Percentiles rank a stretch among this genome's conserved stretches.
Conservation (phyloP, 2,888 invertebrate genomes). For the Miltochrista miniata region DNA sequence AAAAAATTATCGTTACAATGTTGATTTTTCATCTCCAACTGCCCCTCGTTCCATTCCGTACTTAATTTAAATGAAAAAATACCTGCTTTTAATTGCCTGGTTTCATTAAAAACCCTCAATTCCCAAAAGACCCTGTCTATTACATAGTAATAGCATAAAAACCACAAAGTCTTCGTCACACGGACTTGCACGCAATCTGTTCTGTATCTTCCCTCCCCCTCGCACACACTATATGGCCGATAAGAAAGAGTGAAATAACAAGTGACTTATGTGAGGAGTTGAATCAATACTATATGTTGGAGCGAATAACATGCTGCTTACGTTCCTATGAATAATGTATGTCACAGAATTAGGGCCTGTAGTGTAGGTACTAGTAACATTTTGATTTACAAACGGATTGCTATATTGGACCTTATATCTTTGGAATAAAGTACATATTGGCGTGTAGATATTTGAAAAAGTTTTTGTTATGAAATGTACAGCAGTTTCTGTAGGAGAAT, state of each 20-base stretch:
- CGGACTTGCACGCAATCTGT: slow-evolving; percentile 10
- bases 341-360: slow-evolving; percentile 25
- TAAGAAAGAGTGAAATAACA: slow-evolving; percentile 22
- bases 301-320: slow-evolving; percentile 30
- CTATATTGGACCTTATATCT: slow-evolving; percentile 3
- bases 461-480: not conserved
- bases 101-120: slow-evolving; percentile 4
- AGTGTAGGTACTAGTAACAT: slow-evolving; percentile 27
- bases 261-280: slow-evolving; percentile 14
- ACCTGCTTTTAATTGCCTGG: too few relatives aligned
- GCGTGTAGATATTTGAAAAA: not conserved
- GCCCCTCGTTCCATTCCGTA: slow-evolving; percentile 20
- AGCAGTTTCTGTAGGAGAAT: not conserved
- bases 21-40: too few relatives aligned
- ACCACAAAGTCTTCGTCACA: slow-evolving; percentile 16
- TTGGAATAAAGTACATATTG: slow-evolving; percentile 5
- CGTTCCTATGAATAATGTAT: slow-evolving; percentile 37
- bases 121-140: slow-evolving; percentile 19
- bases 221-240: not conserved
- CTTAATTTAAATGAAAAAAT: slow-evolving; percentile 11
- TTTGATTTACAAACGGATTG: slow-evolving; percentile 33
- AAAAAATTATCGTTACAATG: too few relatives aligned
- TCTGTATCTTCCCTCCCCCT: not conserved
- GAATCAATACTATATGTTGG: slow-evolving; percentile 35
- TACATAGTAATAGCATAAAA: slow-evolving; percentile 21